Base-by-base conservation (phyloP, 2,797 vertebrate species). In the Sandelia bainsii region DNA sequence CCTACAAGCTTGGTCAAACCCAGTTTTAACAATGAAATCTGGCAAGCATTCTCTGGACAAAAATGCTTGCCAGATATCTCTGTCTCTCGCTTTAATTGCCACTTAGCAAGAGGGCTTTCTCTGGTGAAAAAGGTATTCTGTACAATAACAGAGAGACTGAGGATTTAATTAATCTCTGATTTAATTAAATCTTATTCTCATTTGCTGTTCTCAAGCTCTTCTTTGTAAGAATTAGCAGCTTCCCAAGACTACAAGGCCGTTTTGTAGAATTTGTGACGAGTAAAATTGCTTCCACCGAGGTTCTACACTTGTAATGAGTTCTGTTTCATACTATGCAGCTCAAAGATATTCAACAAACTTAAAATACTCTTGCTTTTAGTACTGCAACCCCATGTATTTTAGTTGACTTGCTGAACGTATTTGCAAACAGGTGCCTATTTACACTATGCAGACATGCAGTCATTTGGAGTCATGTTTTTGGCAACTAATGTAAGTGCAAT, bases 161-260 rank as follows among this genome's bases (percentile, higher is more conserved):
- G 75, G 79, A 57, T 86, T 83, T 87, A 80, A 90, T 90, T 89
- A 84, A 81, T 83, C 78, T 87, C 76, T 12, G 20, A 69, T 80
- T 81, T 86, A 84, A 89, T 90, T 89, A 88, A 82, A 85, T 87
- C 78, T 80, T 46, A 62, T 73, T 75, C 76, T 83, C 69, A 50
- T 82, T 84, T 67, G 67, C 73, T 67, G 37, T 46, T 76, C 70
- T 72, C 53, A 46, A 57, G 75, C 68, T 83, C 77, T 32, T 74
- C 61, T 71, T 69, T 68, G 75, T 68, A 69, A 71, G 75, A 80
- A 81, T 85, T 81, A 75, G 42, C 58, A 44, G 51, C 60, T 67
- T 84, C 70, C 69, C 57, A 12, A 67, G 69, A 54, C 72, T 63
- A 56, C 44, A 0, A 67, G 63, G 63, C 63, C 14, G 8, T 57